Conservation (phyloP, 1,140 invertebrate genomes). For the Scaptomyza hsui region DNA sequence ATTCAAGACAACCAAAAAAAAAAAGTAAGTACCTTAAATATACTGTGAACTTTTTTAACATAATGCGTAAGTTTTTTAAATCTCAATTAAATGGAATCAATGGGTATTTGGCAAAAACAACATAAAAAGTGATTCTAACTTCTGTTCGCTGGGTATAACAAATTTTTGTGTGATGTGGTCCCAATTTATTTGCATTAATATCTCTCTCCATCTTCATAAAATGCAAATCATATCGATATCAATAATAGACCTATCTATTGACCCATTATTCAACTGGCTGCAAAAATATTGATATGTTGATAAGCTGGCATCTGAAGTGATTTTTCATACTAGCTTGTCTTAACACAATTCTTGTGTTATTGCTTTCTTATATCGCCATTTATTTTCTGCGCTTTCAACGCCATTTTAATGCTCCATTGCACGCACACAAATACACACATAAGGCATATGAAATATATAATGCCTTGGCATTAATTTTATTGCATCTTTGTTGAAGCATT, state of each 20-base stretch:
- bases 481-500: slow-evolving; percentile 48
- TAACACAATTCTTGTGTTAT: slow-evolving; percentile 49
- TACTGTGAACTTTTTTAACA: background rate
- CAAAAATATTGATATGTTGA: background rate
- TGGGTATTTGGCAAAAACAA: background rate
- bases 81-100: background rate
- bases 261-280: background rate
- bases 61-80: background rate
- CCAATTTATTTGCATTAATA: too few species aligned
- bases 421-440: slow-evolving; percentile 18
- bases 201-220: too few species aligned
- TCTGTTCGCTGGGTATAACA: too few species aligned
- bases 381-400: slow-evolving; percentile 49
- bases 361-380: slow-evolving; percentile 53
- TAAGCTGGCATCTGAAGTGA: background rate
- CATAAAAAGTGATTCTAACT: too few species aligned
- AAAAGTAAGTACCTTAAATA: slow-evolving; percentile 6
- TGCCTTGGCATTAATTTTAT: slow-evolving; percentile 70
- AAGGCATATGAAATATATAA: slow-evolving; percentile 40
- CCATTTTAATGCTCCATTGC: slow-evolving; percentile 64
- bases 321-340: slow-evolving; percentile 17
- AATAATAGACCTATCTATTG: background rate
- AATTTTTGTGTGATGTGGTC: too few species aligned
- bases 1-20: background rate
- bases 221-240: background rate